Evolutionary conservation across 2,113 vertebrate genomes (phyloP).

Genomic region (Camelus dromedarius): DNA sequence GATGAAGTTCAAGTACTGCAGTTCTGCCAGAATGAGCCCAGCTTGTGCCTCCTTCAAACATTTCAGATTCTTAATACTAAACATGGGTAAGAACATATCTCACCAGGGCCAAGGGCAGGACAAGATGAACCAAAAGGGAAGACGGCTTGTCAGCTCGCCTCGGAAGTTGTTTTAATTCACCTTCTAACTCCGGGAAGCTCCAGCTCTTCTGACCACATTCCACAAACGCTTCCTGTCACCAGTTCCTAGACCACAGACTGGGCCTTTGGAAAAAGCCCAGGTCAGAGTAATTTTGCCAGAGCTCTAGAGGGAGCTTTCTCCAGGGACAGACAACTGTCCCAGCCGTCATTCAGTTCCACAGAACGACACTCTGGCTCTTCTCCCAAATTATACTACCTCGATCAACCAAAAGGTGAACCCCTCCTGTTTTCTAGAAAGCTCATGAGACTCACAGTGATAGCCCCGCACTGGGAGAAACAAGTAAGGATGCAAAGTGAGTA

Average conservation of each 20-base stretch:
- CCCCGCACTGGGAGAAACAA: background rate
- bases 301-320: background rate
- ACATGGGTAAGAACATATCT: background rate
- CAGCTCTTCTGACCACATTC: background rate
- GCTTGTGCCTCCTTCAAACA: background rate
- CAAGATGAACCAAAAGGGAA: background rate
- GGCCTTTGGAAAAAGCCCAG: background rate
- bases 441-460: background rate
- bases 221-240: background rate
- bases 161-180: background rate
- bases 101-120: background rate
- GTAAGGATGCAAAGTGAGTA: background rate
- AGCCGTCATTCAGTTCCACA: slow-evolving; percentile 9
- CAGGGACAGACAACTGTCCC: background rate
- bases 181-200: background rate
- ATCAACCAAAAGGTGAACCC: background rate
- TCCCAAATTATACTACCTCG: background rate
- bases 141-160: background rate
- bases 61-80: slow-evolving; percentile 16
- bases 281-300: background rate
- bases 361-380: background rate
- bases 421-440: slow-evolving; percentile 17
- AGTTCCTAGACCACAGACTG: background rate
- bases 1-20: background rate
- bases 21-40: background rate